Evolutionary conservation across 2,888 invertebrate genomes (phyloP), one percentile per base, ranked within the genome.

Genomic region (Lapara coniferarum): DNA sequence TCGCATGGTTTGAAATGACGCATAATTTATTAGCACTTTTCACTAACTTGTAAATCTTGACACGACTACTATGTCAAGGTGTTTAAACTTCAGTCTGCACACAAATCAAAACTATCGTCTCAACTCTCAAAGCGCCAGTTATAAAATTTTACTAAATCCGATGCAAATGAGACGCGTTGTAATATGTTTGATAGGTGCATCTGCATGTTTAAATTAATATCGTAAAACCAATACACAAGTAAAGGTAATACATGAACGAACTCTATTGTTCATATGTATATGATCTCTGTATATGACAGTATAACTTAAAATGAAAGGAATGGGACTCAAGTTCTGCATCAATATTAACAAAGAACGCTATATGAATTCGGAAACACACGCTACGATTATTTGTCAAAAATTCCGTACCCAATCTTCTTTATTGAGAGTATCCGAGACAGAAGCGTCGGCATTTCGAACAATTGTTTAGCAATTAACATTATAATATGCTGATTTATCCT

Each of bases 121-220:
- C 46, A 46, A 16, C 19, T 49, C 7, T 49, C 49, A 19, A 69
- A 67, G 59, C 25, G 59, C 7, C 59, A 71, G 14, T 66, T 63
- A 63, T 63, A 49, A 14, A 63, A 63, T 49, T 58, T 63, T 66
- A 68, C 44, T 59, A 37, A 66, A 53, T 53, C 30, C 57, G 63
- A 77, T 76, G 74, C 70, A 73, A 75, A 77, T 77, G 63, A 70
- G 70, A 75, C 73, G 69, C 67, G 71, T 37, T 66, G 71, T 80
- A 74, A 78, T 81, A 83, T 84, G 81, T 7, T 37, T 77, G 74
- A 79, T 75, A 76, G 77, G 72, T 72, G 66, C 76, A 73, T 76
- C 69, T 75, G 37, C 37, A 7, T 37, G 5, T 37, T 77, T 75
- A 68, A 79, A 78, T 79, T 79, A 78, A 81, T 81, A 82, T 75